Evolutionary conservation across 2,888 invertebrate genomes (phyloP).

Genomic region (Sarcophaga subvicina): DNA sequence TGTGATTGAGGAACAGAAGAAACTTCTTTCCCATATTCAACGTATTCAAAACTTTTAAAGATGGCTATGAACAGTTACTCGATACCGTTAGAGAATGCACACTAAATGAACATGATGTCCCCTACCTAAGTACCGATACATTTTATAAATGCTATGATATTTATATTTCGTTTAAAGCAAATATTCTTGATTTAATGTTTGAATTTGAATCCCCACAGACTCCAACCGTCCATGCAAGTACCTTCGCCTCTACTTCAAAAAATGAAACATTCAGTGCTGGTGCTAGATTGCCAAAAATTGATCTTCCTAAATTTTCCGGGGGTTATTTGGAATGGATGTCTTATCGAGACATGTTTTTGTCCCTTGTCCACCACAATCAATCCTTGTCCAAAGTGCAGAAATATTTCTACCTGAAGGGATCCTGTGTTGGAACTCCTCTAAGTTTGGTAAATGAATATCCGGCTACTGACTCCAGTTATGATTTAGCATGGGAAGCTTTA

Average conservation of each 20-base stretch:
- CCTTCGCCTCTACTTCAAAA: constrained; percentile 36
- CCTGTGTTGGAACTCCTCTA: constrained; percentile 49
- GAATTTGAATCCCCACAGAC: constrained; percentile 42
- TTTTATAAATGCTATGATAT: constrained; percentile 47
- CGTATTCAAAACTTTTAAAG: constrained; percentile 50
- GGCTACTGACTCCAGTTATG: constrained; percentile 50
- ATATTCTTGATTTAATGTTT: constrained; percentile 42
- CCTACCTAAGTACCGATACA: constrained; percentile 26
- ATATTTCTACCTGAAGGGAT: constrained; percentile 59
- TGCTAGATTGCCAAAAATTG: constrained; percentile 51
- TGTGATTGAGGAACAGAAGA: constrained; percentile 45
- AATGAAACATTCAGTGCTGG: constrained; percentile 41
- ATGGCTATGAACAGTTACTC: constrained; percentile 50
- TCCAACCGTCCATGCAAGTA: constrained; percentile 51
- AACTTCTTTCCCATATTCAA: constrained; percentile 12
- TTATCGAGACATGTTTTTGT: constrained; percentile 55
- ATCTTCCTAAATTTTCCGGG: constrained; percentile 54
- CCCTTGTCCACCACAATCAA: constrained; percentile 49
- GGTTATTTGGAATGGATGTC: constrained; percentile 59
- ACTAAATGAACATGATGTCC: constrained; percentile 21
- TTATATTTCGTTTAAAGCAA: constrained; percentile 46
- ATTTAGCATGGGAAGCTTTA: constrained; percentile 46
- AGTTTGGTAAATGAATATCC: constrained; percentile 51
- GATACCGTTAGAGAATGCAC: constrained; percentile 32
- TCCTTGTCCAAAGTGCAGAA: constrained; percentile 52